Evolutionary conservation across 2,888 invertebrate species (phyloP), one percentile per base, ranked within the genome.

Genomic region (Odontocolon sp.): DNA sequence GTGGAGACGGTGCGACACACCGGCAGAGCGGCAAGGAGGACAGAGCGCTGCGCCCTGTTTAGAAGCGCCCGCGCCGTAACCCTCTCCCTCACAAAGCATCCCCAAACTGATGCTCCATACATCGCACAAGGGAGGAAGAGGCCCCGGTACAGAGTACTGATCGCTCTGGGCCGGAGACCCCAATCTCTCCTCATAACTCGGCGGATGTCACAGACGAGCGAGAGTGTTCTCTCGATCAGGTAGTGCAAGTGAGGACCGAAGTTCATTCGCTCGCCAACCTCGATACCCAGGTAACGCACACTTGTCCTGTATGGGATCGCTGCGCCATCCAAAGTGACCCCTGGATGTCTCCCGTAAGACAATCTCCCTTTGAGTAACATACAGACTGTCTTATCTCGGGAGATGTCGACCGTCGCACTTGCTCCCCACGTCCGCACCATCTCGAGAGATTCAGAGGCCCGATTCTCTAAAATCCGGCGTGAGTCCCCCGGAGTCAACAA

Each of bases 1-100:
- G 72, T 75, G 3, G 78, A 80, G 2, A 80, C 78, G 1, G 75
- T 69, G 33, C 66, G 70, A 9, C 75, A 76, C 0, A 80, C 78
- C 2, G 31, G 28, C 50, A 76, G n/a, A 2, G 68, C 33, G 3
- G 75, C 75, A 42, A 72, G 68, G 45, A 78, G 54, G 16, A 70
- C 57, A 14, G 66, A 57, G 23, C 76, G 38, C 38, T 76, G 67
- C 9, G 67, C 68, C 40, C 72, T 28, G 36, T 40, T 54, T 2
- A 75, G 54, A 8, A 50, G 47, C 26, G 21, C 23, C 3, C 21
- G 26, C 0, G 14, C 28, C 52, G 40, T n/a, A n/a, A n/a, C n/a
- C n/a, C n/a, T n/a, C 56, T 56, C 50, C 6, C 9, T 33, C 38
- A 14, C 42, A 14, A 8, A 45, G 40, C 21, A 21, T 1, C 47